phyloP scores from a whole-genome alignment of 2,797 vertebrate species.

The Austrolebias charrua region DNA sequence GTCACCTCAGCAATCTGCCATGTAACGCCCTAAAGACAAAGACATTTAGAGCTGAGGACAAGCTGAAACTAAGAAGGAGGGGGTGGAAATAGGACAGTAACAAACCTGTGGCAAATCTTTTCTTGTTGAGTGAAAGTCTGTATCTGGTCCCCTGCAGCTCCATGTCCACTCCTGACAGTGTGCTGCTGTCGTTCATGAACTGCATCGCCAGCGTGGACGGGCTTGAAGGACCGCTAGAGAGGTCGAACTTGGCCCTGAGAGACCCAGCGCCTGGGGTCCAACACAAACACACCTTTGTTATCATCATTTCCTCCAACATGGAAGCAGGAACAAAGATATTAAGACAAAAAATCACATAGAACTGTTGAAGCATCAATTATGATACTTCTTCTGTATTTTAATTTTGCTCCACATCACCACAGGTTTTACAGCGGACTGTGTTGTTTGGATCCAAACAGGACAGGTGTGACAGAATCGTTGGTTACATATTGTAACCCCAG shows the following conservation, averaged over 20 bases:
- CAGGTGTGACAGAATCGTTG: no score
- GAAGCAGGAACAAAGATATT: not conserved
- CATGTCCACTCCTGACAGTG: constrained; percentile 91
- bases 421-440: no score
- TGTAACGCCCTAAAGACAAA: constrained; percentile 89
- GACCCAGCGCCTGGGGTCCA: constrained; percentile 86
- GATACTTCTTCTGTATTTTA: no score
- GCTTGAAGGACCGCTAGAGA: constrained; percentile 90
- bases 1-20: constrained; percentile 92
- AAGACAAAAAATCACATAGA: not conserved
- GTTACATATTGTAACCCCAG: no score
- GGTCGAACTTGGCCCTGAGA: constrained; percentile 95
- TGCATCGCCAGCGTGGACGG: constrained; percentile 93
- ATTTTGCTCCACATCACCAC: no score
- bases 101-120: constrained; percentile 95
- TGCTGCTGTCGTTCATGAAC: constrained; percentile 91
- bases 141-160: constrained; percentile 92
- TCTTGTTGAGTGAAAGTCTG: constrained; percentile 93
- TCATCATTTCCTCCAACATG: no score
- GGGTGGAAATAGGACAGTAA: no score
- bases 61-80: not conserved
- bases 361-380: no score
- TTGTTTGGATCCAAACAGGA: no score
- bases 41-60: not conserved
- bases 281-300: constrained; percentile 23